Evolutionary conservation across 2,113 vertebrate genomes (phyloP).

Genomic region (Otus sunia): DNA sequence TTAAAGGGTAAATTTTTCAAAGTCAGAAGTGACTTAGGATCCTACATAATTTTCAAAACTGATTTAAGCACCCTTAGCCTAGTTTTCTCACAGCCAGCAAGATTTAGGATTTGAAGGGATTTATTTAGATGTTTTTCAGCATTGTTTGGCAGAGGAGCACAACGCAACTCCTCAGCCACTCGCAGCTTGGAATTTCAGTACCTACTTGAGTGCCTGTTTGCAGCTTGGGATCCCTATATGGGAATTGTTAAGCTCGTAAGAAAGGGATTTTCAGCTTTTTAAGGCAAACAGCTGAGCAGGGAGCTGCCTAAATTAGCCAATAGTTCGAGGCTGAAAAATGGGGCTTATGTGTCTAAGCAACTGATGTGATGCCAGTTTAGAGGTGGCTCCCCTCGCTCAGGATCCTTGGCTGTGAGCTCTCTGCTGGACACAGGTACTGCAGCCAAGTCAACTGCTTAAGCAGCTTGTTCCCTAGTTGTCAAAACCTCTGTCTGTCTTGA

Average conservation of each 20-base stretch:
- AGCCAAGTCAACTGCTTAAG: constrained; percentile 43
- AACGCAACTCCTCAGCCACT: background rate
- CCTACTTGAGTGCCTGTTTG: constrained; percentile 29
- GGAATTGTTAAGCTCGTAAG: constrained; percentile 66
- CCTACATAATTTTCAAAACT: constrained; percentile 22
- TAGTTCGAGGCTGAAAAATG: constrained; percentile 40
- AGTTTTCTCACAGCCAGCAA: constrained; percentile 33
- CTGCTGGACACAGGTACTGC: rapidly evolving
- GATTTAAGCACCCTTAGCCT: constrained; percentile 27
- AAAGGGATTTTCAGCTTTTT: constrained; percentile 67
- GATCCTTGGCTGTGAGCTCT: background rate
- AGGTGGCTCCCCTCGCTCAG: background rate
- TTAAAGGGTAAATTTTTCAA: constrained; percentile 23
- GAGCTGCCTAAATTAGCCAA: constrained; percentile 52
- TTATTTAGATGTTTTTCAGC: constrained; percentile 46
- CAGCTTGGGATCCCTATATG: constrained; percentile 8
- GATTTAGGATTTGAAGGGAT: constrained; percentile 65
- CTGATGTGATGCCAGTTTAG: constrained; percentile 61
- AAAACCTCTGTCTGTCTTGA: constrained; percentile 21
- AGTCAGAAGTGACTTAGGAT: constrained; percentile 14
- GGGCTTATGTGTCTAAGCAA: constrained; percentile 55
- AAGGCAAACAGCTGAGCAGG: constrained; percentile 56
- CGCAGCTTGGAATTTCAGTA: constrained; percentile 40
- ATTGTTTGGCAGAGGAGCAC: constrained; percentile 30
- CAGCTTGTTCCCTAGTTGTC: constrained; percentile 19